These are phyloP conservation scores for Apis dorsata DNA, from an alignment of 1,140 invertebrate species.

Conservation along the genomic window DNA sequence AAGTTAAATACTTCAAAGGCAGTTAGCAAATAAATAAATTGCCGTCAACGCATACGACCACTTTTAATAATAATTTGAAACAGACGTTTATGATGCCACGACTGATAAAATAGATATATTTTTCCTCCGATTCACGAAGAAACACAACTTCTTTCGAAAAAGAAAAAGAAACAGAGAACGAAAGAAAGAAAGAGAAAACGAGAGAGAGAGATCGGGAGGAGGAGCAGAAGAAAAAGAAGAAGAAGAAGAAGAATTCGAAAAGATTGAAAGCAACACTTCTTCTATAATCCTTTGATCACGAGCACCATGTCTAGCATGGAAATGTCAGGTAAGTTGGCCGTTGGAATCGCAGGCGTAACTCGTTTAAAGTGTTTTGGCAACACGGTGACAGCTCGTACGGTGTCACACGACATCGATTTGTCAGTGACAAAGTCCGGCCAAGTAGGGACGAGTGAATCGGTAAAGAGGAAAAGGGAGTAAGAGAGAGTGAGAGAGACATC, in stretches of 20 bases:
- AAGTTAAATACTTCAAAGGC: too few species aligned
- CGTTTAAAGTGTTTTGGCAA: slow-evolving; percentile 68
- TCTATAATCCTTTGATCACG: background rate
- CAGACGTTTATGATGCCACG: too few species aligned
- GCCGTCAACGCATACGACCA: too few species aligned
- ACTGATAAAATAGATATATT: too few species aligned
- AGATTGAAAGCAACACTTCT: background rate
- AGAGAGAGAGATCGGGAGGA: background rate
- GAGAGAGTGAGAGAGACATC: slow-evolving; percentile 10
- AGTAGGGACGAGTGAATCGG: slow-evolving; percentile 1
- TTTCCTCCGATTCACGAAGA: too few species aligned
- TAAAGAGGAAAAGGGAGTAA: background rate
- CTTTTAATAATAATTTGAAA: too few species aligned
- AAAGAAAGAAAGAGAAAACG: background rate
- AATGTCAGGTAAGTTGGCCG: background rate
- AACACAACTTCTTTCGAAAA: too few species aligned
- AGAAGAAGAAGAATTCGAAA: background rate
- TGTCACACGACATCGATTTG: slow-evolving; percentile 66
- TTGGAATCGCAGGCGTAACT: slow-evolving; percentile 31
- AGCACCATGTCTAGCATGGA: background rate
- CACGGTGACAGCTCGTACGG: slow-evolving; percentile 59
- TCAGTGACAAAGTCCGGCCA: slow-evolving; percentile 60
- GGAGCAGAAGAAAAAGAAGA: too few species aligned
- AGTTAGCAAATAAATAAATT: too few species aligned
- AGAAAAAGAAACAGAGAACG: background rate